These are phyloP conservation scores for Notamacropus eugenii DNA, from an alignment of 2,797 vertebrate species.

Conservation along the genomic window DNA sequence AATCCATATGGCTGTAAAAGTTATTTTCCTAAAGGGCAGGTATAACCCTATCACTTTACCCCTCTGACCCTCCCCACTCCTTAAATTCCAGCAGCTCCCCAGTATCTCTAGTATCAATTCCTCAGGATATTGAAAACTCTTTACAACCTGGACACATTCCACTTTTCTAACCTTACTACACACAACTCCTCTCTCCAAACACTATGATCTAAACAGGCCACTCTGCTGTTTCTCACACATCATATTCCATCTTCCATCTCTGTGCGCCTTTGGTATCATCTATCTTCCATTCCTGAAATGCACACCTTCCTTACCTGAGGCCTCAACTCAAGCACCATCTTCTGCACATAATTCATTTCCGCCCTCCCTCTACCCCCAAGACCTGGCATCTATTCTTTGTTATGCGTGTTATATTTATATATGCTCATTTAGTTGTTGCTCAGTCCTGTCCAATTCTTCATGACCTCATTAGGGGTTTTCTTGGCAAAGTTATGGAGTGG, in stretches of 20 bases:
- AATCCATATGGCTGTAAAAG: neutral
- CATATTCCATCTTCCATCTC: neutral
- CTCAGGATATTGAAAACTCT: neutral
- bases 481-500: neutral
- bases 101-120: neutral
- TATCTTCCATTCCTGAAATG: neutral
- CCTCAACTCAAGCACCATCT: neutral
- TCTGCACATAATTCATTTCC: neutral
- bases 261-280: neutral
- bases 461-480: neutral
- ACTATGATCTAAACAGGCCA: neutral
- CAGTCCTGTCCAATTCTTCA: neutral
- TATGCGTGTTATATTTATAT: neutral
- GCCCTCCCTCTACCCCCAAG: neutral
- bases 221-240: neutral
- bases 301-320: neutral
- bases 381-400: neutral
- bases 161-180: neutral
- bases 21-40: neutral
- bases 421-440: neutral
- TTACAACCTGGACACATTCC: neutral
- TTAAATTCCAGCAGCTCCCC: neutral
- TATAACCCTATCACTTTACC: neutral
- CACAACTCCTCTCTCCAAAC: neutral
- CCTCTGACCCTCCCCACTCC: neutral